Base-by-base conservation (phyloP, 2,113 vertebrate genomes). In the Lonchura striata region DNA sequence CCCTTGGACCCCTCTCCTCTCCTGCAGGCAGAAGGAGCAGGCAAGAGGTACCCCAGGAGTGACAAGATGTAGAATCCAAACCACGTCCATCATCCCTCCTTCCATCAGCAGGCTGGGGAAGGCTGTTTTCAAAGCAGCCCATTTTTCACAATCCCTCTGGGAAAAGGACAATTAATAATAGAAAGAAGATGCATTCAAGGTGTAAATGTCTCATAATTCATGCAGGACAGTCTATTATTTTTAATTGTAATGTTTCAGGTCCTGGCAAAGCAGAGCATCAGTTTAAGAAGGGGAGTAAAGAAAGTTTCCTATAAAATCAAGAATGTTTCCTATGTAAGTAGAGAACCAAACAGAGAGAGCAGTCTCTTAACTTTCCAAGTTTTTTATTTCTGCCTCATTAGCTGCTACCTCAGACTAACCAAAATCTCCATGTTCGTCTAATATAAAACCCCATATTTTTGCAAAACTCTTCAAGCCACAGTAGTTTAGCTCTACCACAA, bases 341-440 rank as follows among this genome's bases (percentile, higher is more conserved):
- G 69, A n/a, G 68, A 74, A n/a, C 25, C 3, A 22, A 68, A 81
- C 61, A 37, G 64, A 87, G 47, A 42, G 23, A 70, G 52, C 54
- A 94, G 78, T 57, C 59, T 82, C 76, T 93, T 63, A 76, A 28
- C 31, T 86, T 90, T 79, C 68, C 59, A 52, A 9, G 21, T 54
- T 90, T 91, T 89, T 90, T 94, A 86, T 72, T 97, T 96, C 88
- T 96, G 92, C 91, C 88, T 92, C 94, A 61, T 94, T 97, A 96
- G 86, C 86, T 94, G 60, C 95, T 88, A 76, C 90, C 93, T 95
- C 92, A 91, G 74, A 53, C 54, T 94, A 91, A 96, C 86, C 81
- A 86, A 92, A 77, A 94, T 76, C 75, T 89, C 94, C 61, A 53
- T 86, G 60, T 94, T 94, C 92, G 72, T 86, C 93, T 94, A 63